Base-by-base conservation (phyloP, 2,888 invertebrate genomes). In the Exephanes ischioxanthus region DNA sequence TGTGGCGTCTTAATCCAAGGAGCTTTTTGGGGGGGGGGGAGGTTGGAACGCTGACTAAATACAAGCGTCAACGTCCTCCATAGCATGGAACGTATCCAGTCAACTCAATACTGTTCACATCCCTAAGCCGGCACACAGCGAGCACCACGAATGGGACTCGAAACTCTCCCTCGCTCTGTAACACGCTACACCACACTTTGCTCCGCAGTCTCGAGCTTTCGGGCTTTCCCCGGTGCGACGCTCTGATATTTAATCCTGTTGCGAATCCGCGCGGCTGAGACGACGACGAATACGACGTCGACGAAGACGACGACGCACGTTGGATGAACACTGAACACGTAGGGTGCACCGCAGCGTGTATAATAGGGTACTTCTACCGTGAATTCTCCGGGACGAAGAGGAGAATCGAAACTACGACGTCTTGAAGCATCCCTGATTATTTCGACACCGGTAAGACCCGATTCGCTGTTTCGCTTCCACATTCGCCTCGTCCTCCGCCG, bases 401-500 rank as follows among this genome's bases (percentile, higher is more conserved):
- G 70, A 51, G 79, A 63, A 79, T 68, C 76, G 7, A 33, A 61
- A 63, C 70, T 16, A 63, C 11, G 30, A 72, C 77, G 72, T 66
- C 77, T 77, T 77, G 67, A 33, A 81, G 84, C 77, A 77, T 84
- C 67, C 19, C 51, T 77, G 84, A 84, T 80, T 84, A 84, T 84
- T 81, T 80, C 77, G 67, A 81, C 77, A 78, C 67, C 68, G 77
- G 61, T 68, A 22, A 30, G 53, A 37, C 58, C 53, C 26, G 41
- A 37, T 55, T 63, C 51, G 53, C 53, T 78, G 6, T 33, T 63
- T 63, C 53, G 41, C 51, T 33, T 61, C 26, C 53, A 41, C 76
- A 14, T 45, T 22, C 41, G 9, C 3, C 11, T 22, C 5, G 7
- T 67, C 16, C 14, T 66, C 16, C 3, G 30, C 37, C 48, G 45